Evolutionary conservation across 2,113 vertebrate species (phyloP).

Genomic region (Synodontis membranacea): DNA sequence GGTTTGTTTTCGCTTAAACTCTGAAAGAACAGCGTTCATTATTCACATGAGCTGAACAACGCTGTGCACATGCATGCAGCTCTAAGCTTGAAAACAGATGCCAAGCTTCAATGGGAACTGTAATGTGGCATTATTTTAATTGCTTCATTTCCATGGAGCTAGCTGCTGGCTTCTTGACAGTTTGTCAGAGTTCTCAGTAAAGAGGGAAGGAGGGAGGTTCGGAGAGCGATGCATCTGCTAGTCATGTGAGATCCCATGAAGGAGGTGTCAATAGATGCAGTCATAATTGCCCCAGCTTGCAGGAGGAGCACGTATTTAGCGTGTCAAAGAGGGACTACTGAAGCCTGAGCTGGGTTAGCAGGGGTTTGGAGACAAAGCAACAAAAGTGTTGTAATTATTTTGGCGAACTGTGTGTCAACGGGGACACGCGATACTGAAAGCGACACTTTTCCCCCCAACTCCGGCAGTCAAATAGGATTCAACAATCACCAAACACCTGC

Average conservation of each 20-base stretch:
- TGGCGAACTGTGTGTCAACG: slow-evolving; percentile 65
- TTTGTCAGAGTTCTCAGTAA: slow-evolving; percentile 59
- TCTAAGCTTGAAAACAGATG: slow-evolving; percentile 46
- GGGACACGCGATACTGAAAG: slow-evolving; percentile 60
- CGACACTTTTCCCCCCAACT: slow-evolving; percentile 58
- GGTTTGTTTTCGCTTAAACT: slow-evolving; percentile 30
- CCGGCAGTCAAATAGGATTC: slow-evolving; percentile 65
- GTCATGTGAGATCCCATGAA: slow-evolving; percentile 59
- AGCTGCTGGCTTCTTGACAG: slow-evolving; percentile 53
- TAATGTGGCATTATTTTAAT: slow-evolving; percentile 66
- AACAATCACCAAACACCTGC: slow-evolving; percentile 67
- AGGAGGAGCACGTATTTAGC: slow-evolving; percentile 55
- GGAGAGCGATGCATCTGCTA: slow-evolving; percentile 55
- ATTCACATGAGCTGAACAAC: slow-evolving; percentile 24
- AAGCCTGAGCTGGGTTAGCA: slow-evolving; percentile 57
- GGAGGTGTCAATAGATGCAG: slow-evolving; percentile 59
- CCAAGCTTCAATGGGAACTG: slow-evolving; percentile 44
- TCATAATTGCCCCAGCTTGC: slow-evolving; percentile 60
- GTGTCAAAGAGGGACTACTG: slow-evolving; percentile 59
- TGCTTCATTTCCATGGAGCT: slow-evolving; percentile 58
- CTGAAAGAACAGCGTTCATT: neutral
- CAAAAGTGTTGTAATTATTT: slow-evolving; percentile 67
- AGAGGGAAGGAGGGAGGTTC: slow-evolving; percentile 23
- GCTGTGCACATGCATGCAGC: neutral
- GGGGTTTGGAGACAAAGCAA: slow-evolving; percentile 63